Evolutionary conservation across 2,797 vertebrate species (phyloP).

Genomic region (Cygnus olor): DNA sequence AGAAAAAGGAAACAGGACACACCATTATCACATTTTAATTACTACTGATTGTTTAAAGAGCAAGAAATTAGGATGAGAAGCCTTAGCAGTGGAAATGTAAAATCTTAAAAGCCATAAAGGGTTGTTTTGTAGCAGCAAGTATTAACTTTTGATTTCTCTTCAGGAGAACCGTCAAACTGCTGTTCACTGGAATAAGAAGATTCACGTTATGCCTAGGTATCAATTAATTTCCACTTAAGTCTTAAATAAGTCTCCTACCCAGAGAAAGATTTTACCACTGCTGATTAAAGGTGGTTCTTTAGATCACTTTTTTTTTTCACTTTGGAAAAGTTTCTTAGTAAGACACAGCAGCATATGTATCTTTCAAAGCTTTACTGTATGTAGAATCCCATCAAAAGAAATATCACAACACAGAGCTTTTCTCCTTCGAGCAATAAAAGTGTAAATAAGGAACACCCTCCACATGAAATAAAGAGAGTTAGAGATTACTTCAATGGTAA

Average conservation of each 20-base stretch:
- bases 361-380: background rate
- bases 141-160: background rate
- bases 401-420: background rate
- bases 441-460: background rate
- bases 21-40: background rate
- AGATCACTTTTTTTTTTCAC: background rate
- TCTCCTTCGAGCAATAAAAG: background rate
- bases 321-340: background rate
- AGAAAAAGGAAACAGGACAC: background rate
- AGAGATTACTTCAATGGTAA: background rate
- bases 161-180: background rate
- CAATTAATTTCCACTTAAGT: constrained; percentile 1
- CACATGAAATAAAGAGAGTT: background rate
- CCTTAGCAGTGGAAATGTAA: background rate
- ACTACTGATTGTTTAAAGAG: background rate
- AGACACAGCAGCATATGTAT: background rate
- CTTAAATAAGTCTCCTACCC: background rate
- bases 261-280: background rate
- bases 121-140: background rate
- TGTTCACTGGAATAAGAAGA: background rate
- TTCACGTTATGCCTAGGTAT: background rate
- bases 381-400: background rate
- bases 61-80: background rate
- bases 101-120: background rate
- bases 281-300: background rate